A percentile compares a stretch with the other conserved stretches of the same genome.
Conservation (phyloP, 2,113 vertebrate species). For the Corythaeola cristata region DNA sequence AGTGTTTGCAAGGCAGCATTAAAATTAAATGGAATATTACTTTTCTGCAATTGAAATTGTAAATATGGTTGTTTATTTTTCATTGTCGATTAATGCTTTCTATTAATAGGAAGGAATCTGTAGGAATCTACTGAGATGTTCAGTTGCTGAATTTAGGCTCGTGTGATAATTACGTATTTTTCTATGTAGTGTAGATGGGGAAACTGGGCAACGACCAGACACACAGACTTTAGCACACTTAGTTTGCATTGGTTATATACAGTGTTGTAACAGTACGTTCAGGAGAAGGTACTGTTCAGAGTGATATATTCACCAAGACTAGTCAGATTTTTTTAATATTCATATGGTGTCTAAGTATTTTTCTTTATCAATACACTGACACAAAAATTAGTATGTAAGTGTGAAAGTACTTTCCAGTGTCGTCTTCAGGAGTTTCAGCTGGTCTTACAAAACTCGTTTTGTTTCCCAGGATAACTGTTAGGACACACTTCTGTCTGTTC, state of each 20-base stretch:
- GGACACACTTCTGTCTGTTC: not conserved
- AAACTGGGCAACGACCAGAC: not conserved
- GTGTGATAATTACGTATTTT: not conserved
- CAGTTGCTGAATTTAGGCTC: not conserved
- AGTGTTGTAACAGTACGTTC: not conserved
- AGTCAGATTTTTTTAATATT: not conserved
- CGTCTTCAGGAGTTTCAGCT: not conserved
- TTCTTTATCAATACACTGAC: not conserved
- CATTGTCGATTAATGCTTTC: not conserved
- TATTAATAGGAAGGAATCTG: too few relatives aligned
- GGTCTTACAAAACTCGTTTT: not conserved
- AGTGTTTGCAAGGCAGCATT: not conserved
- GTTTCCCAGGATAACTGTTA: not conserved
- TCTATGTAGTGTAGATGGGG: not conserved
- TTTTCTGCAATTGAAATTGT: not conserved
- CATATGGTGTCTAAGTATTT: not conserved
- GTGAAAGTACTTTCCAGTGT: not conserved
- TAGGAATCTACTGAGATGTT: not conserved
- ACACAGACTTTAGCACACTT: not conserved
- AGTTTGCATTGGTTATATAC: not conserved
- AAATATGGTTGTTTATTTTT: not conserved
- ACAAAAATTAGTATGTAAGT: not conserved
- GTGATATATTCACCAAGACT: not conserved
- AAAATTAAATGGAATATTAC: not conserved
- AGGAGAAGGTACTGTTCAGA: not conserved